Evolutionary conservation across 2,797 vertebrate genomes (phyloP), one percentile per base, ranked within the genome.

Genomic region (Apogon talboti): DNA sequence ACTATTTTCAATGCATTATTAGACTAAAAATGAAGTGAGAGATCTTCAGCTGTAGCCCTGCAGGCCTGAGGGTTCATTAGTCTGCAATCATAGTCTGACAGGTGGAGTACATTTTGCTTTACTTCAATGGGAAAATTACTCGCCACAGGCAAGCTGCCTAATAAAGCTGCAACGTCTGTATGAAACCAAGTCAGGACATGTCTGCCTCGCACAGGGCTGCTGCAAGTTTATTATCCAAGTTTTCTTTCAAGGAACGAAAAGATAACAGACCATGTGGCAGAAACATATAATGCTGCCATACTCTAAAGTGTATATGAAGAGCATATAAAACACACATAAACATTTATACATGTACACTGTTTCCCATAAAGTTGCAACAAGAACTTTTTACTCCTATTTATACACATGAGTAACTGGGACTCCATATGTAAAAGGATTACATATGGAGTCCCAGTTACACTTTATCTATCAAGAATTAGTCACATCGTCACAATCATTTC

Each of bases 1-100:
- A 24, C 18, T n/a, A 11, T 13, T 58, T 69, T 50, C 13, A 67
- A 40, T 61, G n/a, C 63, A 62, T 59, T 53, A 40, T 14, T 41
- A n/a, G 42, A 30, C 42, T 62, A 24, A 7, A 28, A 35, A 62
- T 49, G 67, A 79, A 65, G 6, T 46, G 65, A 60, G 43, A 9
- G 12, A 38, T 64, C 66, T 75, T 57, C 42, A 57, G 58, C 59
- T 71, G 33, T 7, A 61, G 54, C 55, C 62, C 65, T 6, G 12
- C 59, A 72, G 76, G 71, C 55, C 40, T n/a, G 3, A 65, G 64
- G 53, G 70, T 77, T 72, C 71, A 81, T 76, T 81, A 76, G 77
- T 73, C 50, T 70, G 37, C 38, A 81, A 53, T 73, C 62, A 62
- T 14, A 40, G 6, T 0, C 63, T 74, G 76, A 77, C 72, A 67